Base-by-base conservation (phyloP, 2,888 invertebrate species). In the Synergus umbraculus region DNA sequence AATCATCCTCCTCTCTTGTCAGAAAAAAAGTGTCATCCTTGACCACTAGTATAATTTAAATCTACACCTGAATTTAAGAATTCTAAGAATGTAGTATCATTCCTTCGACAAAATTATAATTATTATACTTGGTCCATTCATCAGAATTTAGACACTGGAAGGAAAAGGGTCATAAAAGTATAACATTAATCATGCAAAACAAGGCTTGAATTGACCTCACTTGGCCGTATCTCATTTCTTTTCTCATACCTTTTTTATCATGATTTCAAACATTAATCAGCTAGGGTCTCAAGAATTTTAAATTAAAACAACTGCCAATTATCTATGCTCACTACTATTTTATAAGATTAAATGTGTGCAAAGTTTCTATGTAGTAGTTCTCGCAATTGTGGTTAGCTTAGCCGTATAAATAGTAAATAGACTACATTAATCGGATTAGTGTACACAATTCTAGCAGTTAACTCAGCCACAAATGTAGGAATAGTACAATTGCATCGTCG, bases 381-480 rank as follows among this genome's bases (percentile, higher is more conserved):
- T n/a, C 54, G 54, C 54, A 54, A n/a, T n/a, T n/a, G n/a, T 54
- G 54, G 49, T n/a, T n/a, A n/a, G n/a, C 8, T 54, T 29, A 60
- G 60, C 37, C 29, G 49, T 54, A 49, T 54, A 73, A 73, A 73
- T 54, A 73, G 73, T 73, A 54, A 73, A 73, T 54, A 73, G 73
- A 73, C 29, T 73, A 54, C n/a, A 73, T 73, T 73, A 73, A 73
- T 73, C 73, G 54, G 73, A 73, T 73, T 54, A 73, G 73, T 54
- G 49, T 54, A 73, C 54, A 49, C 73, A 49, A 54, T 54, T 73
- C 54, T 54, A 54, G 37, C 73, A 54, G 73, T 73, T 73, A 73
- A 73, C 73, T 73, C 18, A 37, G 54, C 73, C 73, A 54, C 73
- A 73, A 54, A 22, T 67, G 46, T 67, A 67, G 46, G 29, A 37